Base-by-base conservation (phyloP, 1,140 invertebrate species). In the Drosophila triauraria region DNA sequence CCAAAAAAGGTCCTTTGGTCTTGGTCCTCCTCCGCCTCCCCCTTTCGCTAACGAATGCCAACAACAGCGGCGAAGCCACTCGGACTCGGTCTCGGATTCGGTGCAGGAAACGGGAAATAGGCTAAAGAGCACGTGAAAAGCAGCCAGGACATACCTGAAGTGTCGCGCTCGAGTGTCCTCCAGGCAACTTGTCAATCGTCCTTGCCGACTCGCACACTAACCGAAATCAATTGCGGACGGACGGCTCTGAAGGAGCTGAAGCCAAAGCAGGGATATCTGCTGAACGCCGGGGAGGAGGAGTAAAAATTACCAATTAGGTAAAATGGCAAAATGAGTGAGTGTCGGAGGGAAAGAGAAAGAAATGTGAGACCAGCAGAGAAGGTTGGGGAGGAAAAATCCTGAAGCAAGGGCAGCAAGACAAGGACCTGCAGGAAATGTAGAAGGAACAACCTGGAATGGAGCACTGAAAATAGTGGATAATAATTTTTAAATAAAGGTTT, bases 291-390 rank as follows among this genome's bases (percentile, higher is more conserved):
- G 35, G 15, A 44, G 68, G 47, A 43, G 77, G 63, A 67, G 59
- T 67, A 75, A 78, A 84, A 88, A 88, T 88, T 90, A 88, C 85
- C 81, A 88, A 88, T 90, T 84, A 90, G 80, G 78, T 84, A 78
- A 72, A 88, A 90, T 88, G 80, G 85, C 78, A 90, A 88, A 84
- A 88, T 88, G 80, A 83, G 74, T 88, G 77, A 88, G 84, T 78
- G 65, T 65, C 48, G 64, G 46, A 20, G 56, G 15, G 63, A 62
- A 50, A 44, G 59, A 27, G 38, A 13, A 15, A 25, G 61, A 51
- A 67, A 50, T 42, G 46, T 30, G 62, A 67, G 61, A 67, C 35
- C 38, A 38, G 38, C 20, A 23, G 23, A n/a, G 32, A 38, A 30
- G 27, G n/a, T n/a, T 23, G 13, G 23, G 6, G 15, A 30, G 27